Conservation (phyloP, 2,888 invertebrate genomes). For the Odontocerum albicorne region DNA sequence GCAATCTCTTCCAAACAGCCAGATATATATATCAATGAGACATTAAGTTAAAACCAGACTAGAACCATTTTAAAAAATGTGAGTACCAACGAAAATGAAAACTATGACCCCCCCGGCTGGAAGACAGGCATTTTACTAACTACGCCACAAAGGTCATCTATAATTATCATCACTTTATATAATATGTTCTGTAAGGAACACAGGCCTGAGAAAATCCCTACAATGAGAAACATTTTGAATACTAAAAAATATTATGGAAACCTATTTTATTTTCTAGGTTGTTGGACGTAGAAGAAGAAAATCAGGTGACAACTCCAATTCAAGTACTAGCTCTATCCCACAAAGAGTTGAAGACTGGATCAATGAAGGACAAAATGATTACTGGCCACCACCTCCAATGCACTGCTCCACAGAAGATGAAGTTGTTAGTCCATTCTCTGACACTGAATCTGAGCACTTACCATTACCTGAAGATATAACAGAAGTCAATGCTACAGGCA, state of each 20-base stretch:
- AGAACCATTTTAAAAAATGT: too few species aligned
- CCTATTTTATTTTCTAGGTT: conserved; percentile 50
- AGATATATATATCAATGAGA: too few species aligned
- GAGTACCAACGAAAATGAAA: too few species aligned
- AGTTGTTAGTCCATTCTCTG: conserved; percentile 69
- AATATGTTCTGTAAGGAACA: neutral
- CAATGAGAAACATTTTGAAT: neutral
- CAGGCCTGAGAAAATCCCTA: neutral
- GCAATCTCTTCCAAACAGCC: too few species aligned
- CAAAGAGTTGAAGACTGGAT: conserved; percentile 66
- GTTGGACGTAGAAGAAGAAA: conserved; percentile 59
- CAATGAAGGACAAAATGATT: conserved; percentile 48
- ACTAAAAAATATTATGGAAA: neutral
- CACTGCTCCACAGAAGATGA: conserved; percentile 67
- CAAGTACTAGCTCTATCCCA: conserved; percentile 73
- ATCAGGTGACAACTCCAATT: conserved; percentile 61
- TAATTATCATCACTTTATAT: too few species aligned
- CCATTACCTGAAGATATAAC: conserved; percentile 42
- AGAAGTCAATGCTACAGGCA: conserved; percentile 60
- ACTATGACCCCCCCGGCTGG: too few species aligned
- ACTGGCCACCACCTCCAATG: conserved; percentile 77
- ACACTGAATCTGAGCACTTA: conserved; percentile 49
- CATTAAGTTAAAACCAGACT: too few species aligned
- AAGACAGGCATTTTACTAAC: too few species aligned
- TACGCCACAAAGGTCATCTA: too few species aligned